Conservation (phyloP, 1,140 invertebrate species). For the Lepidurus arcticus region DNA sequence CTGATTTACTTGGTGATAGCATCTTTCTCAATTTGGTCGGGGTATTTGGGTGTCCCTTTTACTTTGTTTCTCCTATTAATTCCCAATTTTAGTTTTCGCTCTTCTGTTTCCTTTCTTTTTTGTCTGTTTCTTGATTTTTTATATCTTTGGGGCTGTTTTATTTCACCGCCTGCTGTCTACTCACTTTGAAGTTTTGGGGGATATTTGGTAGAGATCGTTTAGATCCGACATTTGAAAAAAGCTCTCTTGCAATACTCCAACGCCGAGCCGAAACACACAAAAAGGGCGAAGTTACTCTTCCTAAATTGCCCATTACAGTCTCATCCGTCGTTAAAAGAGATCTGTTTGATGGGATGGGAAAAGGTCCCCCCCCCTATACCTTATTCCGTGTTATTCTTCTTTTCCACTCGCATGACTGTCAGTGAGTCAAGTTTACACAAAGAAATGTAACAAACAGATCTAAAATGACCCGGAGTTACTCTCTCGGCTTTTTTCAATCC, state of each 20-base stretch:
- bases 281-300: neutral
- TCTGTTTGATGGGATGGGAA: conserved; percentile 15
- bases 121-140: neutral
- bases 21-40: neutral
- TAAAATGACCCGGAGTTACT: neutral
- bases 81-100: neutral
- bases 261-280: neutral
- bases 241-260: neutral
- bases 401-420: neutral
- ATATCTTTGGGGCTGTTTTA: neutral
- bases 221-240: neutral
- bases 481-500: neutral
- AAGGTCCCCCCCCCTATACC: neutral
- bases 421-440: neutral
- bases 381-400: neutral
- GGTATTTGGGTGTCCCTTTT: neutral
- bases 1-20: neutral
- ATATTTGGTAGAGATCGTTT: conserved; percentile 19
- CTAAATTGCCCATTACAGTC: conserved; percentile 21
- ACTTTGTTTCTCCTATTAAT: neutral
- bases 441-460: neutral
- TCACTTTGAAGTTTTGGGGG: conserved; percentile 17
- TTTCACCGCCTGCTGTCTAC: neutral
- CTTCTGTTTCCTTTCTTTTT: neutral
- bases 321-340: conserved; percentile 11